phyloP scores from a whole-genome alignment of 1,140 invertebrate species.

The Rhyzopertha dominica region DNA sequence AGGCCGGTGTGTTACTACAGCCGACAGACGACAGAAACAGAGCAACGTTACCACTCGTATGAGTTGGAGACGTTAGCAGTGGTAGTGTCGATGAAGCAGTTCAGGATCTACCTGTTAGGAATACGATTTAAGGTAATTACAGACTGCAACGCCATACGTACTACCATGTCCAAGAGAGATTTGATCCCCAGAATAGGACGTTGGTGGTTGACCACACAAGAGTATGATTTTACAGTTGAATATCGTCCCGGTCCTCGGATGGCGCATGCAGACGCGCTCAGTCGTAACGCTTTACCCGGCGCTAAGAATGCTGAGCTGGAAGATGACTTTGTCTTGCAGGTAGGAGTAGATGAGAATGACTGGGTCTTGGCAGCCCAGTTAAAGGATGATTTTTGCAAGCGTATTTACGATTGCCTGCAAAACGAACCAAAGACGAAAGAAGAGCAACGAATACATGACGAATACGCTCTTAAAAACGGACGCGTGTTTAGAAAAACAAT shows the following conservation, averaged over 20 bases:
- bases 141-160: conserved; percentile 31
- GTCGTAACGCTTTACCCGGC: conserved; percentile 29
- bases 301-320: conserved; percentile 36
- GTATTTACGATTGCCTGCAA: conserved; percentile 5
- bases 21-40: conserved; percentile 24
- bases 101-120: conserved; percentile 12
- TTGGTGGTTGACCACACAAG: conserved; percentile 39
- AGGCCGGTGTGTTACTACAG: conserved; percentile 36
- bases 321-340: too few species aligned
- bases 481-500: conserved; percentile 3
- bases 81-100: conserved; percentile 10
- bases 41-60: conserved; percentile 31
- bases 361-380: conserved; percentile 30
- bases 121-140: conserved; percentile 15
- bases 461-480: conserved; percentile 1
- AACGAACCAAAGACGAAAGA: conserved; percentile 12
- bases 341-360: too few species aligned
- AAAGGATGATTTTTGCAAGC: conserved; percentile 15
- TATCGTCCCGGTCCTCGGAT: conserved; percentile 37
- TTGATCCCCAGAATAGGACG: conserved; percentile 34
- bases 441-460: conserved; percentile 10
- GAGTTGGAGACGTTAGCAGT: conserved; percentile 29
- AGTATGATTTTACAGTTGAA: conserved; percentile 35
- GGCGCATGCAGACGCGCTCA: conserved; percentile 41
- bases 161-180: conserved; percentile 36